Base-by-base conservation (phyloP, 2,888 invertebrate species). In the Phymatocera aterrima region DNA sequence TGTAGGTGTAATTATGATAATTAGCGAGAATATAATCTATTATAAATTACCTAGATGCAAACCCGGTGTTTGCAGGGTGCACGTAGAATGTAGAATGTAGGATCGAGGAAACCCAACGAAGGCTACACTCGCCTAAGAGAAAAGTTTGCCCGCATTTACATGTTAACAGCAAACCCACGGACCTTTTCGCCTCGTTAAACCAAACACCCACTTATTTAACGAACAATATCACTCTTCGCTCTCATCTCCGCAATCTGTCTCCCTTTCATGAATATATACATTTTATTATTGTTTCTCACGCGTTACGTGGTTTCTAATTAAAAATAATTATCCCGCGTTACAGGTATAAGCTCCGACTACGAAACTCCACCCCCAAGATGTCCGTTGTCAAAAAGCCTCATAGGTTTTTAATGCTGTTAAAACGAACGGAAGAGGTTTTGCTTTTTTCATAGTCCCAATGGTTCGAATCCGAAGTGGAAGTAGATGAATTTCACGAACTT, bases 181-280 rank as follows among this genome's bases (percentile, higher is more conserved):
- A 68, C 68, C 68, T 46, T 28, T 46, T 40, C 68, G 68, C 68
- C 68, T 68, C 68, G 68, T 68, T 68, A 68, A 68, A 28, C 68
- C 68, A 43, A 68, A 46, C 68, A 24, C 43, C 68, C 68, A 68
- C 68, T 68, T 68, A 68, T 24, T 43, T 68, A 43, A 40, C 46
- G 24, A 40, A 68, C 68, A 40, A 46, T 24, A 68, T 24, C 28
- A 43, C 68, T 28, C 46, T 24, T 40, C 18, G 40, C 28, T 68
- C 43, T 28, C 43, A 6, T 46, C 24, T 12, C 28, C 43, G 68
- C 46, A 43, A 43, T 40, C 24, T 46, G 12, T 28, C 68, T 68
- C 68, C 46, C 12, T 28, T 68, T 68, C 46, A 43, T 64, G 37
- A 64, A 64, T 64, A 64, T 18, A 64, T 64, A 51, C 24, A 21